These are phyloP conservation scores for Verasper variegatus DNA, from an alignment of 2,113 vertebrate genomes.

Conservation along the genomic window DNA sequence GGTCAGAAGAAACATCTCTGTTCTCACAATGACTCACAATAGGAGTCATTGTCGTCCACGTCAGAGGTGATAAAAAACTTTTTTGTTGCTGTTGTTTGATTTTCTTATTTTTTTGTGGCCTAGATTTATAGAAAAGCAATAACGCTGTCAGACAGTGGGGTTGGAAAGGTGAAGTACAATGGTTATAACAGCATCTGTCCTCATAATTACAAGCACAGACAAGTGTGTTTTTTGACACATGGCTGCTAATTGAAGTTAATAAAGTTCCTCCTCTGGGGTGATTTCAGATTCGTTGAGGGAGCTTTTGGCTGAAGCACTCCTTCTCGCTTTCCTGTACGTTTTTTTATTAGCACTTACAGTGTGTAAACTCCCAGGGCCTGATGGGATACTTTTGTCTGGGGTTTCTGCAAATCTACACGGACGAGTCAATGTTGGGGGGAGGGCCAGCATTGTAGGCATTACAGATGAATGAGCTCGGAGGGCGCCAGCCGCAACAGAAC, in stretches of 20 bases:
- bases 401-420: slow-evolving; percentile 29
- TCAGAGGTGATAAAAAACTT: slow-evolving; percentile 55
- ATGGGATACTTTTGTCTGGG: slow-evolving; percentile 45
- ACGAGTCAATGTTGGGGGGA: slow-evolving; percentile 34
- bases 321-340: background rate
- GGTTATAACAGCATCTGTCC: slow-evolving; percentile 55
- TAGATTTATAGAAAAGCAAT: slow-evolving; percentile 62
- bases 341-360: slow-evolving; percentile 14
- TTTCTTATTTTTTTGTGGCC: slow-evolving; percentile 36
- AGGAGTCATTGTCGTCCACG: slow-evolving; percentile 55
- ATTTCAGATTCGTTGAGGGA: slow-evolving; percentile 9
- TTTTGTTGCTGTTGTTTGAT: background rate
- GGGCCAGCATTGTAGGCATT: slow-evolving; percentile 65
- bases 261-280: slow-evolving; percentile 1
- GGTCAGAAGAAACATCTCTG: slow-evolving; percentile 59
- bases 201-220: slow-evolving; percentile 40
- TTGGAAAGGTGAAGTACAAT: slow-evolving; percentile 44
- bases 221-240: slow-evolving; percentile 10
- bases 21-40: slow-evolving; percentile 72
- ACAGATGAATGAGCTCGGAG: slow-evolving; percentile 74
- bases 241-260: slow-evolving; percentile 15
- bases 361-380: slow-evolving; percentile 20
- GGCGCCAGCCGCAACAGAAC: slow-evolving; percentile 72
- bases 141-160: slow-evolving; percentile 52
- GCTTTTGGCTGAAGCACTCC: background rate